These are phyloP conservation scores for Electrophaes corylata DNA, from an alignment of 2,888 invertebrate genomes.

Conservation along the genomic window DNA sequence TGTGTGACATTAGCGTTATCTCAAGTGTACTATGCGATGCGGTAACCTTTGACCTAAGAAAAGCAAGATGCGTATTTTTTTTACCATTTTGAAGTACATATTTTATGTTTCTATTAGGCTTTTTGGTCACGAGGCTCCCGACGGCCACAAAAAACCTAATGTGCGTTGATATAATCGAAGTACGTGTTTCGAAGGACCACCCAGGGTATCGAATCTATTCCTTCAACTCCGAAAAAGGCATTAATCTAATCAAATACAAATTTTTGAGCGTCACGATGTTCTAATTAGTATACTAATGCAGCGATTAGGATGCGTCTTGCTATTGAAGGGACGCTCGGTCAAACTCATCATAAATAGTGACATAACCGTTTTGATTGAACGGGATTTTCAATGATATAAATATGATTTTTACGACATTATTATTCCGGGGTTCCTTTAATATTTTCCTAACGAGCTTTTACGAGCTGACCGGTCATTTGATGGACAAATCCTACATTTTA, in stretches of 20 bases:
- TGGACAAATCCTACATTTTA: constrained; percentile 71
- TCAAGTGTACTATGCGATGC: constrained; percentile 18
- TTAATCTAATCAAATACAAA: constrained; percentile 53
- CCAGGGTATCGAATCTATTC: constrained; percentile 58
- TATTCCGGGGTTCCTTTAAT: constrained; percentile 64
- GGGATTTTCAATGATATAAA: constrained; percentile 51
- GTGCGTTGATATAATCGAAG: constrained; percentile 62
- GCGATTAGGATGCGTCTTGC: constrained; percentile 46
- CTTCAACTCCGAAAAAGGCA: constrained; percentile 49
- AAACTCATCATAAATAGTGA: constrained; percentile 30
- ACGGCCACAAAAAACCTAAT: constrained; percentile 58
- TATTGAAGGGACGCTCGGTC: constrained; percentile 21
- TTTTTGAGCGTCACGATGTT: constrained; percentile 55
- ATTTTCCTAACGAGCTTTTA: constrained; percentile 67
- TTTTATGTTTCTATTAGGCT: constrained; percentile 55
- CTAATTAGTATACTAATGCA: constrained; percentile 50
- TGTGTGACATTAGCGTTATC: constrained; percentile 39
- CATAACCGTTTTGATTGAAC: constrained; percentile 35
- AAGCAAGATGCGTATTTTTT: constrained; percentile 33
- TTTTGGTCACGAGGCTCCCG: constrained; percentile 53
- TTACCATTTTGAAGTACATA: constrained; percentile 35
- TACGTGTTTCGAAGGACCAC: constrained; percentile 59
- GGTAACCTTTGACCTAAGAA: constrained; percentile 28
- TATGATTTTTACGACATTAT: constrained; percentile 78
- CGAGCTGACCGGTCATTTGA: constrained; percentile 67